Percentiles rank a stretch among this genome's conserved stretches.
phyloP scores from a whole-genome alignment of 2,888 invertebrate genomes.

The Cataglyphis albicans region DNA sequence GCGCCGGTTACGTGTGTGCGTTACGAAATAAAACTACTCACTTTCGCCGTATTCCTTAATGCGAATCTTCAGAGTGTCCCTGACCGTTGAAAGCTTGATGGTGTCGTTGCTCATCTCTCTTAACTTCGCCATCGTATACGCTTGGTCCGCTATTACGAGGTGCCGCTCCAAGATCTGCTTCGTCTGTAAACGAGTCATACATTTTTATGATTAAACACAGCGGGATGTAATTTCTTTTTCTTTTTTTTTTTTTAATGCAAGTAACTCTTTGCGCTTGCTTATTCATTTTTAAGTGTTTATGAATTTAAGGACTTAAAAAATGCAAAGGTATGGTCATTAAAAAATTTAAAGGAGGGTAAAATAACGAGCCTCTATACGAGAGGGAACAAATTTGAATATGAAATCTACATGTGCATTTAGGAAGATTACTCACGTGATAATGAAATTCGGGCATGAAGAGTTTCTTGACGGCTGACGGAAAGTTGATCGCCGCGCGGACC shows the following conservation, averaged over 20 bases:
- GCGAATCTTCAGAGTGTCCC: constrained; percentile 91
- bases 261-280: neutral
- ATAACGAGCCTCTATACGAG: neutral
- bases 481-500: constrained; percentile 90
- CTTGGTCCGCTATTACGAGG: constrained; percentile 92
- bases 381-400: neutral
- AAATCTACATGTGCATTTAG: neutral
- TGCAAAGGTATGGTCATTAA: neutral
- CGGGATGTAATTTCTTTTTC: neutral
- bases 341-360: neutral
- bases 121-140: constrained; percentile 93
- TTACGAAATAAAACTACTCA: constrained; percentile 85
- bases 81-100: constrained; percentile 90
- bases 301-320: neutral
- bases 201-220: neutral
- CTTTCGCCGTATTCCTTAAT: constrained; percentile 93
- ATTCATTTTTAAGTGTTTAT: neutral
- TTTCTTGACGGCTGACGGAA: constrained; percentile 94
- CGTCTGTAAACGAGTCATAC: constrained; percentile 88
- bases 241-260: neutral
- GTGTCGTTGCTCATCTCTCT: constrained; percentile 89
- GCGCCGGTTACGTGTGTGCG: neutral
- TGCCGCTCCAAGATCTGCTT: constrained; percentile 95
- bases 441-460: constrained; percentile 93
- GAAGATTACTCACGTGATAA: constrained; percentile 85